These are phyloP conservation scores for Dioctria linearis DNA, from an alignment of 2,888 invertebrate genomes.

Conservation along the genomic window DNA sequence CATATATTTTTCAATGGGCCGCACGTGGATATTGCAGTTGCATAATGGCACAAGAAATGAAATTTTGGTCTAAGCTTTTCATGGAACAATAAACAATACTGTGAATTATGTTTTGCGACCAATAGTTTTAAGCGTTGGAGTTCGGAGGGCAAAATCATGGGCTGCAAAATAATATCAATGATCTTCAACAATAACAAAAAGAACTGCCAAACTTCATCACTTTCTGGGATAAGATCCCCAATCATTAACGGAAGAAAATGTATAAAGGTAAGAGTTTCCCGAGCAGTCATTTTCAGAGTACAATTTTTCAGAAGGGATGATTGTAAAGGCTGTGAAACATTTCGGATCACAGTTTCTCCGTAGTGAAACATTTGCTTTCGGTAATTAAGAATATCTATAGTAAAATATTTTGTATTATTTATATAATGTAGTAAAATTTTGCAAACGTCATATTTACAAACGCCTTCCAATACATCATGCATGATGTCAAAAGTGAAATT, in stretches of 20 bases:
- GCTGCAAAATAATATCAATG: neutral
- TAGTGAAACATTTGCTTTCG: neutral
- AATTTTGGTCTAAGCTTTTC: no score
- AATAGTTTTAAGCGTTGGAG: no score
- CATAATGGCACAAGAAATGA: no score
- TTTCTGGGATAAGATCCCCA: neutral
- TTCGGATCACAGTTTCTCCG: neutral
- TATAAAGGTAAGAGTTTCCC: neutral
- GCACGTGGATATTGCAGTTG: no score
- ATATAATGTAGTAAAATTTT: neutral
- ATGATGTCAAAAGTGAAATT: neutral
- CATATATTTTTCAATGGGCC: no score
- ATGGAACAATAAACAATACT: no score
- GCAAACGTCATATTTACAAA: no score
- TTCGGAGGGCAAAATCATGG: no score
- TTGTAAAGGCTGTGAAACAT: neutral
- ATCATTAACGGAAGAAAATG: neutral
- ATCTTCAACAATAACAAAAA: no score
- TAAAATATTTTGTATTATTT: no score
- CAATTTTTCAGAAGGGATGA: neutral
- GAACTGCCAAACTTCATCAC: neutral
- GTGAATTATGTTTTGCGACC: no score
- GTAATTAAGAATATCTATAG: neutral
- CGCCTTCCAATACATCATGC: neutral
- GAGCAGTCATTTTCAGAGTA: neutral